A percentile compares a stretch with the other conserved stretches of the same genome.
Conservation (phyloP, 2,888 invertebrate genomes). For the Sphaerophoria taeniata region DNA sequence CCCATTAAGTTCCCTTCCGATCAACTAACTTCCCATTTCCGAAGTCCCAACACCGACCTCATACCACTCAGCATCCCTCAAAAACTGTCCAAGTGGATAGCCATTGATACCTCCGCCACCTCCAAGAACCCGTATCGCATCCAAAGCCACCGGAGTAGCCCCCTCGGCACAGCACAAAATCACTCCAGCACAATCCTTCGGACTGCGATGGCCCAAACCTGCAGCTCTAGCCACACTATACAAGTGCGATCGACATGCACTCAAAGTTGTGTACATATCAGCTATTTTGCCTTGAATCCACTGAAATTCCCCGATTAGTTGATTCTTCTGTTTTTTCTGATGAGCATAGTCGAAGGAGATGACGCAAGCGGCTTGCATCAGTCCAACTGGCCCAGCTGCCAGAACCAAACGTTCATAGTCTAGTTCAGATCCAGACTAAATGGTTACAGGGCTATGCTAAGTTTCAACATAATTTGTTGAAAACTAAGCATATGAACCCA, state of each 20-base stretch:
- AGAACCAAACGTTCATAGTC: conserved; percentile 96
- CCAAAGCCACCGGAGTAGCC: conserved; percentile 93
- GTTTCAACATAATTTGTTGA: too few species aligned
- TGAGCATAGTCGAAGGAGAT: conserved; percentile 97
- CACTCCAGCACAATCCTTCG: conserved; percentile 98
- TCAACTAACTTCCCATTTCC: conserved; percentile 96
- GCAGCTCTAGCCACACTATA: conserved; percentile 94
- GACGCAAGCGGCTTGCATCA: conserved; percentile 98
- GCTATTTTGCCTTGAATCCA: conserved; percentile 90
- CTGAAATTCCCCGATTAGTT: conserved; percentile 96
- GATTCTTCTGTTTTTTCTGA: conserved; percentile 95
- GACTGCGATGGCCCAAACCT: conserved; percentile 89
- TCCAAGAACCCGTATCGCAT: conserved; percentile 98
- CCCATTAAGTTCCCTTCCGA: conserved; percentile 93
- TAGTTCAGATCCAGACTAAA: too few species aligned
- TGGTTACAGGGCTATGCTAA: too few species aligned
- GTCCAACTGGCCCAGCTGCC: conserved; percentile 95
- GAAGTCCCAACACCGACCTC: conserved; percentile 99
- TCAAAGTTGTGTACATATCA: conserved; percentile 88
- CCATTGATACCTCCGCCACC: conserved; percentile 99
- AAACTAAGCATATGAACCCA: too few species aligned
- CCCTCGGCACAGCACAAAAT: conserved; percentile 95
- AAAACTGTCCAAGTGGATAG: conserved; percentile 95
- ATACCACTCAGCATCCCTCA: conserved; percentile 98
- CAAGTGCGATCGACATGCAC: conserved; percentile 94